Evolutionary conservation across 2,797 vertebrate genomes (phyloP), one percentile per base, ranked within the genome.

Genomic region (Masticophis lateralis): DNA sequence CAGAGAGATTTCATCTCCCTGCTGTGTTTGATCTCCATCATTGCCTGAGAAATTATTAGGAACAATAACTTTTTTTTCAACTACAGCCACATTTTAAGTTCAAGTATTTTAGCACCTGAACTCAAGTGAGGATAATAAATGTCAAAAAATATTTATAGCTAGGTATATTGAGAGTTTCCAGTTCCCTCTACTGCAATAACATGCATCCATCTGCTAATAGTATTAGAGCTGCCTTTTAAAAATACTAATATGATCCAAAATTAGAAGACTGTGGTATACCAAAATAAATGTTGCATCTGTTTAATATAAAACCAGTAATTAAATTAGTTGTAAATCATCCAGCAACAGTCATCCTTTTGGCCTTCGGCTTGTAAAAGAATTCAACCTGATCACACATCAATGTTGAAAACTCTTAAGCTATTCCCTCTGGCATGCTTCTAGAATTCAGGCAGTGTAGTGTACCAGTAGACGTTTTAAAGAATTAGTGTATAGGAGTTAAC

Each of bases 101-200:
- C 98, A 98, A 99, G 98, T 98, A 97, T 98, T 99, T 99, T 99
- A 99, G 98, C 99, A 99, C 98, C 99, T 99, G 98, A 99, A 98
- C 95, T 98, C 98, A 98, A 97, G 98, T 94, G 98, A 98, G 99
- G 97, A 98, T 98, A 98, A 98, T 99, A 99, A 99, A 99, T 97
- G 98, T 99, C 99, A 98, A 92, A 94, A 96, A 98, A 98, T 99
- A 99, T 99, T 99, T 99, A 99, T 98, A 98, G 98, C 91, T 97
- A 97, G 97, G 98, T 98, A 98, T 98, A 98, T 98, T 98, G 98
- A 99, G 98, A 98, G 98, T 98, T 98, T 98, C 98, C 98, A 98
- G 98, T 98, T 98, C 98, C 98, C 98, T 94, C 93, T 97, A 97
- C 98, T 98, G 97, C 98, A 98, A 98, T 98, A 98, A 98, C 97